These are phyloP conservation scores for Ryuthela nishihirai DNA, from an alignment of 2,888 invertebrate genomes.

Conservation along the genomic window DNA sequence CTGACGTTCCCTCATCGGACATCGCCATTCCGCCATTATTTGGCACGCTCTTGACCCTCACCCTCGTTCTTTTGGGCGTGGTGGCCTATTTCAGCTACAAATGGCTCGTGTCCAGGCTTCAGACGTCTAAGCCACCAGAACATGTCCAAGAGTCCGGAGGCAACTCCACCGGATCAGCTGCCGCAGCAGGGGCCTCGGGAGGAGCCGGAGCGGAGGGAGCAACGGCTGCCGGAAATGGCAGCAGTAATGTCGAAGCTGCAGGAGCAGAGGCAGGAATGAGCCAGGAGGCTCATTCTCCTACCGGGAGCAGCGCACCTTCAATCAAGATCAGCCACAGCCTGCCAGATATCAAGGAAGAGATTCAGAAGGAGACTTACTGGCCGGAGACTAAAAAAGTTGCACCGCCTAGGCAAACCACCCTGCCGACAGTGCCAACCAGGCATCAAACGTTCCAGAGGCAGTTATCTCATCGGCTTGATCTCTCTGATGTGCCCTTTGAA, in stretches of 20 bases:
- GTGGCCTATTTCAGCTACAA: constrained; percentile 37
- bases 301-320: constrained; percentile 25
- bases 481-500: constrained; percentile 68
- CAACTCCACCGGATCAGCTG: too few relatives aligned
- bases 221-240: too few relatives aligned
- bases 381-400: constrained; percentile 34
- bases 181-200: too few relatives aligned
- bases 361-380: constrained; percentile 50
- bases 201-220: too few relatives aligned
- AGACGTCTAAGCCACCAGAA: constrained; percentile 18
- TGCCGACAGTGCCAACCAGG: constrained; percentile 74
- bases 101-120: constrained; percentile 31
- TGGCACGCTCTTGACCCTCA: constrained; percentile 24
- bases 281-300: too few relatives aligned
- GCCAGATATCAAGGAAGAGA: constrained; percentile 72
- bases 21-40: constrained; percentile 26
- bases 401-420: constrained; percentile 68
- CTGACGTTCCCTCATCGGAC: constrained; percentile 9
- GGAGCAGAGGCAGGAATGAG: too few relatives aligned
- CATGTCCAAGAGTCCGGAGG: too few relatives aligned
- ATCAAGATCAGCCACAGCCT: constrained; percentile 65
- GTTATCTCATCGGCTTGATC: constrained; percentile 70
- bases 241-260: too few relatives aligned
- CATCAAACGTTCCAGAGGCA: constrained; percentile 79
- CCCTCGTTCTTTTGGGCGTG: constrained; percentile 32